A percentile compares a stretch with the other conserved stretches of the same genome.
Conservation (phyloP, 2,888 invertebrate genomes). For the Onthophagus sagittarius region DNA sequence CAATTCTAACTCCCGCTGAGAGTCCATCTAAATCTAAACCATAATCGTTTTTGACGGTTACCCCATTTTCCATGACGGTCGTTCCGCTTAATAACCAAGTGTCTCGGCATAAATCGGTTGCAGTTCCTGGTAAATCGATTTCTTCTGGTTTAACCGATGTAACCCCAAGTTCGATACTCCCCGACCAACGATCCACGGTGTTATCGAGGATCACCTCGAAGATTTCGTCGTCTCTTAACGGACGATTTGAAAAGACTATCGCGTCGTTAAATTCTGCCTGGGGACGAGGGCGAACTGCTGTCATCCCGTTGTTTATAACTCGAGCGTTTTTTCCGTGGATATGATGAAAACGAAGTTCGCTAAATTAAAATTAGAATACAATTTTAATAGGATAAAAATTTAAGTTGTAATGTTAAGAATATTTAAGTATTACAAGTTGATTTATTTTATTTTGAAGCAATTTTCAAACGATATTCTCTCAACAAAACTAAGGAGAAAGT, state of each 20-base stretch:
- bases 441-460: too few species aligned
- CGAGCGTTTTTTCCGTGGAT: constrained; percentile 87
- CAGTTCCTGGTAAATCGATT: constrained; percentile 81
- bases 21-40: constrained; percentile 80
- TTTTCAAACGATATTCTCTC: too few species aligned
- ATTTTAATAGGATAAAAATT: too few species aligned
- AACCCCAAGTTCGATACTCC: constrained; percentile 86
- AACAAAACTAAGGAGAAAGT: too few species aligned
- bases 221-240: constrained; percentile 83
- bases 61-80: constrained; percentile 87
- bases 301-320: constrained; percentile 77
- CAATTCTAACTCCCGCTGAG: constrained; percentile 73
- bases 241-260: constrained; percentile 84
- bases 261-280: constrained; percentile 93
- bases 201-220: constrained; percentile 88
- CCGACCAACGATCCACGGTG: constrained; percentile 91
- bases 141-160: constrained; percentile 89
- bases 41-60: constrained; percentile 80
- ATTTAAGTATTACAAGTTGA: too few species aligned
- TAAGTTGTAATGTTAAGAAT: too few species aligned
- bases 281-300: constrained; percentile 82
- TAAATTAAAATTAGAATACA: constrained; percentile 44
- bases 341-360: constrained; percentile 82
- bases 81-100: constrained; percentile 92
- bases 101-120: constrained; percentile 86